phyloP scores from a whole-genome alignment of 2,113 vertebrate species.

The Scatophagus argus region DNA sequence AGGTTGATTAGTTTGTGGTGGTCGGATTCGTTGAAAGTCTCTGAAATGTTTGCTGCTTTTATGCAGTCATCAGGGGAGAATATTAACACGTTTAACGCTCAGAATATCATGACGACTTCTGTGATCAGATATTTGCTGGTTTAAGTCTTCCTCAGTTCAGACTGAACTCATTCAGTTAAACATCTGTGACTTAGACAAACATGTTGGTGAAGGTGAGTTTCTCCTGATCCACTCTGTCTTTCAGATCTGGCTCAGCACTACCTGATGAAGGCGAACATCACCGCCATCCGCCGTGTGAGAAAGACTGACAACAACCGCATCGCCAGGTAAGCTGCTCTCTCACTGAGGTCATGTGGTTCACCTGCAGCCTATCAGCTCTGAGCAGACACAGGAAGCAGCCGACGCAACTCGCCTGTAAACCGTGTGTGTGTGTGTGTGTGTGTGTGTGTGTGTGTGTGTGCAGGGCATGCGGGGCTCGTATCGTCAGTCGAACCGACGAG shows the following conservation, averaged over 20 bases:
- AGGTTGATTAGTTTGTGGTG: too few relatives aligned
- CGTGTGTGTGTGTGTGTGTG: neutral
- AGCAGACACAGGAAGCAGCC: neutral
- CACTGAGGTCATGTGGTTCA: neutral
- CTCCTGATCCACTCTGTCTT: too few relatives aligned
- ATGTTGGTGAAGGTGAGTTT: too few relatives aligned
- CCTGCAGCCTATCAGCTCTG: neutral
- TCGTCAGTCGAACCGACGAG: constrained; percentile 93
- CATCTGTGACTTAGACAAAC: too few relatives aligned
- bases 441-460: neutral
- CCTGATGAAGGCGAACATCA: constrained; percentile 95
- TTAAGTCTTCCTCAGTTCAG: too few relatives aligned
- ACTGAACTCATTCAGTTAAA: too few relatives aligned
- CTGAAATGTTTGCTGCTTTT: too few relatives aligned
- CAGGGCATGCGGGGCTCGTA: constrained; percentile 96
- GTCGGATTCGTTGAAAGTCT: too few relatives aligned
- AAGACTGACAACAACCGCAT: constrained; percentile 98
- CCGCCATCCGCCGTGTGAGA: constrained; percentile 92
- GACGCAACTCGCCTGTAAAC: neutral
- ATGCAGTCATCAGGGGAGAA: too few relatives aligned
- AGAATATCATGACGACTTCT: too few relatives aligned
- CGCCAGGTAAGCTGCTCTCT: constrained; percentile 83
- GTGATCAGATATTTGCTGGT: too few relatives aligned
- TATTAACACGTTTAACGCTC: too few relatives aligned
- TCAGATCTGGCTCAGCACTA: constrained; percentile 97